Conservation (phyloP, 2,113 vertebrate genomes). For the Andinoacara biseriatus region DNA sequence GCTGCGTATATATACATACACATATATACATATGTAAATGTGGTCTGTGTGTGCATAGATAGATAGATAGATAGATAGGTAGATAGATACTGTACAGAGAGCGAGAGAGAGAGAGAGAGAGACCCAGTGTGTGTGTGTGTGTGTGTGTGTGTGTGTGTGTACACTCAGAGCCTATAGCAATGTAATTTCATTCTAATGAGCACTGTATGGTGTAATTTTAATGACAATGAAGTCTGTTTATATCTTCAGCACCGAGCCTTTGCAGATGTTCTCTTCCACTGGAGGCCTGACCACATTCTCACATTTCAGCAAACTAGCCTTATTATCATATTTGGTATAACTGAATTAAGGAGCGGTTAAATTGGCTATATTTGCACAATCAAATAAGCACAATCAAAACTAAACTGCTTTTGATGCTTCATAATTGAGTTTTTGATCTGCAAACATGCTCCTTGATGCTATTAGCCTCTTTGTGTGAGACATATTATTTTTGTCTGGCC, state of each 20-base stretch:
- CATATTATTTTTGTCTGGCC: slow-evolving; percentile 22
- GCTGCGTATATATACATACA: no score
- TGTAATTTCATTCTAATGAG: no score
- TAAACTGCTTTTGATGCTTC: slow-evolving; percentile 50
- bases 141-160: no score
- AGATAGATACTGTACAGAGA: no score
- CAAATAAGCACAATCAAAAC: slow-evolving; percentile 52
- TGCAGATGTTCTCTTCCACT: slow-evolving; percentile 64
- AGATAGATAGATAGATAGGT: no score
- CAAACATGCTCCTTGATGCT: slow-evolving; percentile 38
- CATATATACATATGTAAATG: no score
- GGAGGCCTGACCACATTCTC: slow-evolving; percentile 48
- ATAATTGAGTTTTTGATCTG: slow-evolving; percentile 50
- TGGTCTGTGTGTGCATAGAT: no score
- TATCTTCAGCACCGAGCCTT: slow-evolving; percentile 24
- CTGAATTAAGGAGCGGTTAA: slow-evolving; percentile 67
- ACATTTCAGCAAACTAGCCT: slow-evolving; percentile 53
- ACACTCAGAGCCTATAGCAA: no score
- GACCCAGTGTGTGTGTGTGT: no score
- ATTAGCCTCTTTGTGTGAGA: slow-evolving; percentile 28
- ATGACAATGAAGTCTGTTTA: no score
- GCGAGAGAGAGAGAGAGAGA: no score
- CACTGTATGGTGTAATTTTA: no score
- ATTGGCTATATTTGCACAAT: slow-evolving; percentile 38
- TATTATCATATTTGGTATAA: slow-evolving; percentile 72